Evolutionary conservation across 2,888 invertebrate species (phyloP).

Genomic region (Epirrhoe alternata): DNA sequence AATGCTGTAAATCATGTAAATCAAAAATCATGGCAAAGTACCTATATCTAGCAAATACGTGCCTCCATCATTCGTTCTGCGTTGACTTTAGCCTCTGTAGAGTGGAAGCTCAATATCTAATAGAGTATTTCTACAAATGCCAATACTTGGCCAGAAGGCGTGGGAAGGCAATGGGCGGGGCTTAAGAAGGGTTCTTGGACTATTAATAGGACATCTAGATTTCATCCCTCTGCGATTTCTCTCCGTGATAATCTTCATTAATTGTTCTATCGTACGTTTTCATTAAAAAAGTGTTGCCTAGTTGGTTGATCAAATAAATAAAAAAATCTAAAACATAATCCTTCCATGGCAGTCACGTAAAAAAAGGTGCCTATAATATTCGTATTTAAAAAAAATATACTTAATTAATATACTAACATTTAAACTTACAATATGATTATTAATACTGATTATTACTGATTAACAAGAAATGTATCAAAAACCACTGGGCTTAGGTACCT

Average conservation of each 20-base stretch:
- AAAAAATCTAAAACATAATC: background rate
- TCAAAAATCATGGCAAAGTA: no score
- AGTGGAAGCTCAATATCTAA: background rate
- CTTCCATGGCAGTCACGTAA: no score
- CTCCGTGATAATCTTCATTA: background rate
- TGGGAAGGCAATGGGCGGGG: conserved; percentile 12
- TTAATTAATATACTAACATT: no score
- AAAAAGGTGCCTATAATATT: no score
- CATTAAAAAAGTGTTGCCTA: background rate
- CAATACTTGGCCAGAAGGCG: background rate
- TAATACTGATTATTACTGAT: no score
- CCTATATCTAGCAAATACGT: no score
- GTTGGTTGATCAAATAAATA: background rate
- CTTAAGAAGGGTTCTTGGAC: conserved; percentile 2
- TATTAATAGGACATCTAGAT: conserved; percentile 10
- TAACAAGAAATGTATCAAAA: no score
- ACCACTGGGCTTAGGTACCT: no score
- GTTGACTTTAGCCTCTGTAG: background rate
- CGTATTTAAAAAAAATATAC: no score
- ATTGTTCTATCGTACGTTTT: background rate
- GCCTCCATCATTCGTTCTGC: no score
- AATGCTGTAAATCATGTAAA: no score
- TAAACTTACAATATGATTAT: no score
- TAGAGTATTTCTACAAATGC: background rate
- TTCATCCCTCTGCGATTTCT: background rate